Percentiles rank a stretch among this genome's conserved stretches.
phyloP scores from a whole-genome alignment of 2,113 vertebrate genomes.

The Pipra filicauda region DNA sequence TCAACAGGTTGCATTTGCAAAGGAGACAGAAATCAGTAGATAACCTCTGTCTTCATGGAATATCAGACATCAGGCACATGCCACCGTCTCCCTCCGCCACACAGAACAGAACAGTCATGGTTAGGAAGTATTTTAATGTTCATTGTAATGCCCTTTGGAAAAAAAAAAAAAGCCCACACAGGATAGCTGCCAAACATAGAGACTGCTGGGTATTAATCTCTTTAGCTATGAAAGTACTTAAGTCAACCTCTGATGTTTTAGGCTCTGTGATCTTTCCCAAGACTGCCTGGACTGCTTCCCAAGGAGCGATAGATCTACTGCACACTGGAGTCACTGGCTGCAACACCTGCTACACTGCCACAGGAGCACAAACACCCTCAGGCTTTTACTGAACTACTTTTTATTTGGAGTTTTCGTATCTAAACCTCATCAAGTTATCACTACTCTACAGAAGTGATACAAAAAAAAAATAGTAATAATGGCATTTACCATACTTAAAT shows the following conservation, averaged over 20 bases:
- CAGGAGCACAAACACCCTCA: neutral
- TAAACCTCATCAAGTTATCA: neutral
- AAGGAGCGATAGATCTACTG: neutral
- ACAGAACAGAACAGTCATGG: neutral
- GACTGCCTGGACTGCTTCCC: neutral
- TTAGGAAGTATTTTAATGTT: neutral
- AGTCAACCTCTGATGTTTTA: neutral
- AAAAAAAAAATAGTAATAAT: neutral
- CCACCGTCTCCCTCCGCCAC: neutral
- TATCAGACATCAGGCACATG: neutral
- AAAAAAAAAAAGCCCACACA: neutral
- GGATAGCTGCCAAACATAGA: neutral
- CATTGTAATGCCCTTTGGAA: neutral
- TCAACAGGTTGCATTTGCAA: neutral
- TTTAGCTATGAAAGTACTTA: neutral
- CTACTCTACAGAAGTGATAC: neutral
- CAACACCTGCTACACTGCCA: neutral
- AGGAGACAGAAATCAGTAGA: neutral
- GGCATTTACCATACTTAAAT: neutral
- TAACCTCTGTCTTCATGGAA: neutral
- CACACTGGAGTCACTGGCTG: neutral
- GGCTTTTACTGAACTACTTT: neutral
- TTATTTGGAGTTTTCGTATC: neutral
- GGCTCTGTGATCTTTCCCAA: neutral
- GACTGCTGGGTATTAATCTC: neutral